Conservation (phyloP, 1,140 invertebrate species). For the Phymastichus coffea region DNA sequence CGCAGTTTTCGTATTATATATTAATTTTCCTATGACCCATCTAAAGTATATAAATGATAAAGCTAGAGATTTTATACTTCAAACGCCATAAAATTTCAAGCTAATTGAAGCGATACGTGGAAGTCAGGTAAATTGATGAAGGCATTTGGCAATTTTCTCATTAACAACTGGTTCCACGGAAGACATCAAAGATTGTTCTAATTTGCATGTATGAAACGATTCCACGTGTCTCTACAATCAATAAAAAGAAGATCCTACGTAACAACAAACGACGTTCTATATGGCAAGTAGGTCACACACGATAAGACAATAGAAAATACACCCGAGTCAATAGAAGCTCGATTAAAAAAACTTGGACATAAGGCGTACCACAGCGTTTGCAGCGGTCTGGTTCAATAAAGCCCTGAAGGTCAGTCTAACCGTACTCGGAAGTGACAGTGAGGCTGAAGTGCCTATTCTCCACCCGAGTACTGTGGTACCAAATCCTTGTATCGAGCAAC, state of each 20-base stretch:
- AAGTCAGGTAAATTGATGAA: too few species aligned
- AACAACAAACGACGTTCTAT: slow-evolving; percentile 14
- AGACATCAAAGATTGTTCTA: too few species aligned
- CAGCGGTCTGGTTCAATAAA: too few species aligned
- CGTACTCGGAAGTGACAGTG: slow-evolving; percentile 91
- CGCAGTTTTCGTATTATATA: slow-evolving; percentile 3
- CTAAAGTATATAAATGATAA: not conserved
- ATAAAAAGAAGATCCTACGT: slow-evolving; percentile 20
- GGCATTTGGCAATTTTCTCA: too few species aligned
- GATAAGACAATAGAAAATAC: slow-evolving; percentile 19
- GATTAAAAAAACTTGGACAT: too few species aligned
- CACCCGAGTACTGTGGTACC: slow-evolving; percentile 89
- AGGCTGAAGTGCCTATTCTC: slow-evolving; percentile 83
- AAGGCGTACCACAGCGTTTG: too few species aligned
- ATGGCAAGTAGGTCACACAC: too few species aligned
- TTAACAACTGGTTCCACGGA: too few species aligned
- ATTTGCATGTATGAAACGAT: too few species aligned
- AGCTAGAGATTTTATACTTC: slow-evolving; percentile 13
- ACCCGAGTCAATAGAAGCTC: slow-evolving; percentile 21
- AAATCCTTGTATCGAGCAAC: slow-evolving; percentile 85
- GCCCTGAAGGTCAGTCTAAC: slow-evolving; percentile 32
- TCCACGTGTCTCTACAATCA: too few species aligned
- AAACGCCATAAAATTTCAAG: slow-evolving; percentile 1
- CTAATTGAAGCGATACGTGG: too few species aligned
- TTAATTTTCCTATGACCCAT: slow-evolving; percentile 1